phyloP scores from a whole-genome alignment of 1,140 invertebrate species.

The Eriocheir sinensis region DNA sequence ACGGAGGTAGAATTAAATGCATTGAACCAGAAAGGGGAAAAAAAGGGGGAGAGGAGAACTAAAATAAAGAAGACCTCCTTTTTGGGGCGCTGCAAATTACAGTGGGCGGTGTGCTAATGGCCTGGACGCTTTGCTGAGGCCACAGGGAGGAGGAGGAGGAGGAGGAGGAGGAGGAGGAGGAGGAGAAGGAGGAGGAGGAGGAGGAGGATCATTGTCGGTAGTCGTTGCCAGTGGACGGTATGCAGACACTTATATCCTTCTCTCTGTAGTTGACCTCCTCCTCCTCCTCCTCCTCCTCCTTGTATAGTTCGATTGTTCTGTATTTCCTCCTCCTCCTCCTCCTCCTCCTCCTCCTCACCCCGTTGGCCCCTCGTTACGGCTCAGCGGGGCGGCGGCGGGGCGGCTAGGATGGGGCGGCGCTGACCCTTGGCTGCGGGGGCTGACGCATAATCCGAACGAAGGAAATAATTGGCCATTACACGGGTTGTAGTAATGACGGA shows the following conservation, averaged over 20 bases:
- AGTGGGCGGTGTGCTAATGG: slow-evolving; percentile 14
- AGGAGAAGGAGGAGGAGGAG: not conserved
- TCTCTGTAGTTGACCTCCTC: no score
- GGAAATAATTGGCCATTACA: slow-evolving; percentile 71
- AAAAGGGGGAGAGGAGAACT: not conserved
- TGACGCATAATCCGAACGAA: slow-evolving; percentile 56
- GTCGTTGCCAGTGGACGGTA: not conserved
- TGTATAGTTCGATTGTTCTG: no score
- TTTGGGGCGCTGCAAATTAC: slow-evolving; percentile 7
- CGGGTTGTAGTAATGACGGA: slow-evolving; percentile 49
- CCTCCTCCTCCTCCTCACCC: not conserved
- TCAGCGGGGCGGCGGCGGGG: not conserved
- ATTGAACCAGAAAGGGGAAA: not conserved
- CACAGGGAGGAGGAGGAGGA: not conserved
- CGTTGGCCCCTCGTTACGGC: not conserved
- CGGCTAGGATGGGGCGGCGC: no score
- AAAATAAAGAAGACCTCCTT: not conserved
- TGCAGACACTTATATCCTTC: not conserved
- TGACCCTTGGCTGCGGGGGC: not conserved
- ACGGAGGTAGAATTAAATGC: not conserved
- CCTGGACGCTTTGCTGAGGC: not conserved
- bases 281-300: not conserved
- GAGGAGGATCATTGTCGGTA: not conserved
- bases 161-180: not conserved
- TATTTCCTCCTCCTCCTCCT: no score